Evolutionary conservation across 2,888 invertebrate species (phyloP).

Genomic region (Amiota communis): DNA sequence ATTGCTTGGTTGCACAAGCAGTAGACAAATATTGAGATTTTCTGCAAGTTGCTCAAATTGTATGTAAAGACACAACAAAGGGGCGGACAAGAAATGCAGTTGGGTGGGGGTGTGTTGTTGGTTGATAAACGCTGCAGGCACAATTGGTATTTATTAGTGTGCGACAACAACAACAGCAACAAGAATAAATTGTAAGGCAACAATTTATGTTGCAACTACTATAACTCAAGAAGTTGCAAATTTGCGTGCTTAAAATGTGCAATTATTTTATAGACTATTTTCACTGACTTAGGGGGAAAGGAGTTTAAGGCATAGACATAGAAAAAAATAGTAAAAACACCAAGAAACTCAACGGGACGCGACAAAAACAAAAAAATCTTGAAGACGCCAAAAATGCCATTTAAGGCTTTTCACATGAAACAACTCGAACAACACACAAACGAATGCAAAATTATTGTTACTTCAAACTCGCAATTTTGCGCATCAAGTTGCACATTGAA

Average conservation of each 20-base stretch:
- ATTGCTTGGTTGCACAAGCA: not conserved
- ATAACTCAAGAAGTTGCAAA: conserved; percentile 24
- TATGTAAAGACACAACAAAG: too few species aligned
- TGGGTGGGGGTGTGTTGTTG: not conserved
- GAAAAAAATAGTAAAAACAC: too few species aligned
- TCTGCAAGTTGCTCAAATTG: not conserved
- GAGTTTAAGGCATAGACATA: too few species aligned
- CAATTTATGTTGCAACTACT: not conserved
- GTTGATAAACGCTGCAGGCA: not conserved
- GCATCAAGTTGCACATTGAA: too few species aligned
- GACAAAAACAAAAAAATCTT: not conserved
- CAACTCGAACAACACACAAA: not conserved
- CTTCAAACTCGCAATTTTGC: too few species aligned
- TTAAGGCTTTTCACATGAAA: conserved; percentile 46
- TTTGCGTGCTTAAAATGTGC: conserved; percentile 56
- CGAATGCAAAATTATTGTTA: not conserved
- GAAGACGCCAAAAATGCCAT: conserved; percentile 48
- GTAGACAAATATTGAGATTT: not conserved
- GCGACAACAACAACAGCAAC: conserved; percentile 4
- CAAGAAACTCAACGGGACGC: not conserved
- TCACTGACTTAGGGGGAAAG: too few species aligned
- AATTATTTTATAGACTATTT: conserved; percentile 42
- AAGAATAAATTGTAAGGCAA: not conserved
- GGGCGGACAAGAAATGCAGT: too few species aligned
- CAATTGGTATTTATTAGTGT: conserved; percentile 29